Evolutionary conservation across 2,113 vertebrate genomes (phyloP).

Genomic region (Python bivittatus): DNA sequence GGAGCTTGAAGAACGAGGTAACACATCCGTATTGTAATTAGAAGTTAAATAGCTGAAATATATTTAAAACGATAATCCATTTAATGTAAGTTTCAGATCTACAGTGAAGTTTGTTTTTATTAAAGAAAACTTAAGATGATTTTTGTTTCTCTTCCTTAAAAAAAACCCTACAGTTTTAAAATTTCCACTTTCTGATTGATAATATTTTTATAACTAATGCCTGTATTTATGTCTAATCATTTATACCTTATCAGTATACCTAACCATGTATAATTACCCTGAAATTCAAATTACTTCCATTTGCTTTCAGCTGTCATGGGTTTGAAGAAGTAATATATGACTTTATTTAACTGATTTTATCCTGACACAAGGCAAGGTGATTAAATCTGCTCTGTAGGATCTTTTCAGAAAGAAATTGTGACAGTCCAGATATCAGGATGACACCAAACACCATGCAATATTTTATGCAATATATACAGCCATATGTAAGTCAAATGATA

Average conservation of each 20-base stretch:
- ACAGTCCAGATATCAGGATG: not conserved
- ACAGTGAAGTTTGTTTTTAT: not conserved
- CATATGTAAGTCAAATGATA: not conserved
- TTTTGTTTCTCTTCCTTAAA: not conserved
- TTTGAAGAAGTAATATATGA: not conserved
- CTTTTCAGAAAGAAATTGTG: not conserved
- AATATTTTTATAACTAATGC: no score
- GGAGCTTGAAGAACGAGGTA: constrained; percentile 87
- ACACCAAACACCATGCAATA: not conserved
- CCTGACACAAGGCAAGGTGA: not conserved
- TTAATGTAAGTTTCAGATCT: not conserved
- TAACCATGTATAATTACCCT: not conserved
- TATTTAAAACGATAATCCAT: not conserved
- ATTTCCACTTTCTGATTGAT: not conserved
- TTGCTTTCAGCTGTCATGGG: not conserved
- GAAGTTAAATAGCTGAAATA: not conserved
- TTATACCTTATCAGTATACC: not conserved
- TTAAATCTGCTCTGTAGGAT: not conserved
- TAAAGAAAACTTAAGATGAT: not conserved
- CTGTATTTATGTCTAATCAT: no score
- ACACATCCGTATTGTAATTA: not conserved
- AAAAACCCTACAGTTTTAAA: not conserved
- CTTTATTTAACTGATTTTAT: not conserved
- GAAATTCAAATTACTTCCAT: not conserved
- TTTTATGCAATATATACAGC: not conserved